A percentile compares a stretch with the other conserved stretches of the same genome.
Evolutionary conservation across 2,113 vertebrate genomes (phyloP).

Genomic region (Baryphthengus martii): DNA sequence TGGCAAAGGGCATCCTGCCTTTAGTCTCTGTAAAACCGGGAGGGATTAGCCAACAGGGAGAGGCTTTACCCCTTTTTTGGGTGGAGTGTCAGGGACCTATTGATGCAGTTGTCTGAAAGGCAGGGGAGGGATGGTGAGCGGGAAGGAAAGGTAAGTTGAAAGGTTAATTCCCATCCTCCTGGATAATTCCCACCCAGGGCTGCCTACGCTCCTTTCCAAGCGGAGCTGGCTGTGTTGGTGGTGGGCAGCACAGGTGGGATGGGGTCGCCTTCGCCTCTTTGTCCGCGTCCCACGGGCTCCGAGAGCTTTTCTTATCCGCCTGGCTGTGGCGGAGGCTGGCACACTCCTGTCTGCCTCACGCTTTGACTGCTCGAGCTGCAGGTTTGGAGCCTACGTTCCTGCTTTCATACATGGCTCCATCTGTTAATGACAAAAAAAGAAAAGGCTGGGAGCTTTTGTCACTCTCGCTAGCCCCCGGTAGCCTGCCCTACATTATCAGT

Average conservation of each 20-base stretch:
- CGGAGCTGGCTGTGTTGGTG: neutral
- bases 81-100: neutral
- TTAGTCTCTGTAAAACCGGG: neutral
- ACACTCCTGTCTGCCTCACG: neutral
- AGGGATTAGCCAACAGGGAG: neutral
- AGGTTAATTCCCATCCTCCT: neutral
- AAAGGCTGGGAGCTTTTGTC: conserved; percentile 36
- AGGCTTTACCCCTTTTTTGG: neutral
- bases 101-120: neutral
- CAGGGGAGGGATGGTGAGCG: neutral
- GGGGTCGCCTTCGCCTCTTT: neutral
- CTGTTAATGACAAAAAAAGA: conserved; percentile 52
- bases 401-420: conserved; percentile 51
- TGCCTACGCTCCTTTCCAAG: neutral
- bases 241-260: neutral
- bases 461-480: neutral
- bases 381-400: conserved; percentile 51
- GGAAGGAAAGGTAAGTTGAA: neutral
- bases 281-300: neutral
- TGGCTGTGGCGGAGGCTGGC: conserved; percentile 7
- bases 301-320: neutral
- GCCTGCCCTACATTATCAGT: conserved; percentile 42
- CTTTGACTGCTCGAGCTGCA: conserved; percentile 43
- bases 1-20: neutral
- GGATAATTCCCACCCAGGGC: neutral